phyloP scores from a whole-genome alignment of 2,888 invertebrate species.

The Sepioteuthis lessoniana region DNA sequence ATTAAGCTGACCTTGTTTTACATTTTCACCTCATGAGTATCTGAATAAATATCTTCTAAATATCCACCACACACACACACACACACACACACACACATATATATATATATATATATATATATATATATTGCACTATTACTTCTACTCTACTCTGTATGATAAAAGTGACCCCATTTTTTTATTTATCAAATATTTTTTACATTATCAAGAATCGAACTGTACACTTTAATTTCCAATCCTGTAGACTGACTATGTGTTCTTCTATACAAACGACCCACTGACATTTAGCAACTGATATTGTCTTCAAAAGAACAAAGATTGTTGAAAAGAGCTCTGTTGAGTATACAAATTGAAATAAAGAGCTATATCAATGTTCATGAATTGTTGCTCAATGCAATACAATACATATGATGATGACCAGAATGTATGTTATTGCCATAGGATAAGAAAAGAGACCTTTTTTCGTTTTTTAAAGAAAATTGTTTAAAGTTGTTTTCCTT shows the following conservation, averaged over 20 bases:
- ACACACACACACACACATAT: too few species aligned
- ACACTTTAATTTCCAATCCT: not conserved
- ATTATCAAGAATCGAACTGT: not conserved
- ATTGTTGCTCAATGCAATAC: not conserved
- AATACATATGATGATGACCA: slow-evolving; percentile 2
- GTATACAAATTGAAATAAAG: not conserved
- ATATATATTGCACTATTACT: too few species aligned
- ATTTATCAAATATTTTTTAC: not conserved
- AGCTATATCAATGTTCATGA: not conserved
- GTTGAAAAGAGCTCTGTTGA: not conserved
- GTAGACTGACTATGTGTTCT: not conserved
- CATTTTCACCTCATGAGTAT: too few species aligned
- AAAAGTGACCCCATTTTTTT: too few species aligned
- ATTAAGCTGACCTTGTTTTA: too few species aligned
- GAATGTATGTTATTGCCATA: not conserved
- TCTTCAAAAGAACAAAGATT: not conserved
- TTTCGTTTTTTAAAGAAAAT: not conserved
- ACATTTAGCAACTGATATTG: not conserved
- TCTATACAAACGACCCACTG: not conserved
- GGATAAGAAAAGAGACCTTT: not conserved
- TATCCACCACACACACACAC: too few species aligned
- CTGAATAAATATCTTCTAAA: too few species aligned
- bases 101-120: too few species aligned
- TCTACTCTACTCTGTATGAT: too few species aligned
- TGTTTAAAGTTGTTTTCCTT: not conserved